Conservation (phyloP, 1,140 invertebrate species). For the Danaus melanippus region DNA sequence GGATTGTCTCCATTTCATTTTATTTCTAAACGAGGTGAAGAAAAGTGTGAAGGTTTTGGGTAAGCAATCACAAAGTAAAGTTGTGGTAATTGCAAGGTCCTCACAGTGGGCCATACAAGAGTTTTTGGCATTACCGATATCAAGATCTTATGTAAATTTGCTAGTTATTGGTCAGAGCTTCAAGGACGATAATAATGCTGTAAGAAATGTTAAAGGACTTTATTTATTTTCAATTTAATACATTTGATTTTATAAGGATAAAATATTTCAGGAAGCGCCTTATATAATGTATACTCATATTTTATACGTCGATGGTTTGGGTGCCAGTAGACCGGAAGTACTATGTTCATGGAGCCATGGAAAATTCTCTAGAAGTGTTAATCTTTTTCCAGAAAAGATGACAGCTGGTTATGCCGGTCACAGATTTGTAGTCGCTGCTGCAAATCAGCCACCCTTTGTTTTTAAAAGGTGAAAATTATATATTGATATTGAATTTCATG, state of each 20-base stretch:
- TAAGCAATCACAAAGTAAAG: slow-evolving; percentile 72
- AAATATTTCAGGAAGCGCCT: slow-evolving; percentile 71
- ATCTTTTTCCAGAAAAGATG: slow-evolving; percentile 80
- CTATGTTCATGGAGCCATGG: slow-evolving; percentile 78
- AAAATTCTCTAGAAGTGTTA: slow-evolving; percentile 73
- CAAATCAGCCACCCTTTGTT: slow-evolving; percentile 80
- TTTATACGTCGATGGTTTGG: slow-evolving; percentile 78
- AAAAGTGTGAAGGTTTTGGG: slow-evolving; percentile 72
- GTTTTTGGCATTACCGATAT: slow-evolving; percentile 74
- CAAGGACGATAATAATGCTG: slow-evolving; percentile 49
- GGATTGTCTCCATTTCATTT: slow-evolving; percentile 75
- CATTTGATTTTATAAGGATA: background rate
- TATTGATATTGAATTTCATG: background rate
- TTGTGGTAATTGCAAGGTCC: slow-evolving; percentile 77
- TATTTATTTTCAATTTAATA: slow-evolving; percentile 2
- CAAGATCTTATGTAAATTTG: slow-evolving; percentile 77
- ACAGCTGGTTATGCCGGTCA: slow-evolving; percentile 79
- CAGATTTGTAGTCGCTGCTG: slow-evolving; percentile 76
- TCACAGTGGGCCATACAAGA: slow-evolving; percentile 81
- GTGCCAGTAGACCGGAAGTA: slow-evolving; percentile 75
- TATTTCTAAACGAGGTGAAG: slow-evolving; percentile 77
- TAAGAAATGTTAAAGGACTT: slow-evolving; percentile 19
- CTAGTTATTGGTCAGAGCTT: slow-evolving; percentile 76
- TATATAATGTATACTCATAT: slow-evolving; percentile 81
- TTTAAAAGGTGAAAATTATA: slow-evolving; percentile 72